These are phyloP conservation scores for Neopelma chrysocephalum DNA, from an alignment of 2,797 vertebrate genomes.

Conservation along the genomic window DNA sequence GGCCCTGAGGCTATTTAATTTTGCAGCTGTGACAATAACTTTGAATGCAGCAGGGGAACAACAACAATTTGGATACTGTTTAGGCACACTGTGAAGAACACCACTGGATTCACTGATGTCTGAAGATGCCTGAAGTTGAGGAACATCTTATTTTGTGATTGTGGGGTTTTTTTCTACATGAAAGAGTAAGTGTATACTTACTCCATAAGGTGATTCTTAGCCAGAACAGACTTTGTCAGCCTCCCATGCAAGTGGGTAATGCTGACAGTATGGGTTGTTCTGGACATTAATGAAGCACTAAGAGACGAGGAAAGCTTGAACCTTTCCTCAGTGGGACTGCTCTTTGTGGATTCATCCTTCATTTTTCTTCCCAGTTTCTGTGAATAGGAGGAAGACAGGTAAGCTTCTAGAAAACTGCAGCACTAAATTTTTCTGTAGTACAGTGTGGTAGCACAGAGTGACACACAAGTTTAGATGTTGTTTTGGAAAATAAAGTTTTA, in stretches of 20 bases:
- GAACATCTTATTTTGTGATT: background rate
- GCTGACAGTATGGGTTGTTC: background rate
- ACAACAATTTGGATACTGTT: background rate
- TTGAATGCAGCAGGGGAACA: background rate
- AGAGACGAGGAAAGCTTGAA: background rate
- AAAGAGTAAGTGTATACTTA: background rate
- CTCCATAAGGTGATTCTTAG: background rate
- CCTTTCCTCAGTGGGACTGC: background rate
- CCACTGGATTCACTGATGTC: background rate
- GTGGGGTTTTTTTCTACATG: fast-evolving
- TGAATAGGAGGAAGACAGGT: background rate
- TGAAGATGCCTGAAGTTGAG: background rate
- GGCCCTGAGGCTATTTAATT: background rate
- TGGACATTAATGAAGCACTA: background rate
- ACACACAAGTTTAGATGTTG: background rate
- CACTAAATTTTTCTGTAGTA: background rate
- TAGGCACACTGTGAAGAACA: background rate
- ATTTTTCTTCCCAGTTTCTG: background rate
- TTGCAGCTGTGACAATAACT: slow-evolving; percentile 12
- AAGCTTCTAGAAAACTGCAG: background rate
- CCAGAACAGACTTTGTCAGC: background rate
- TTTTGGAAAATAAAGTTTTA: background rate
- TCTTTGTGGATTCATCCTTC: background rate
- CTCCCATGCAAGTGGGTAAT: background rate
- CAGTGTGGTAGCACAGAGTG: background rate